Conservation (phyloP, 2,888 invertebrate species). For the Nematopogon swammerdamellus region DNA sequence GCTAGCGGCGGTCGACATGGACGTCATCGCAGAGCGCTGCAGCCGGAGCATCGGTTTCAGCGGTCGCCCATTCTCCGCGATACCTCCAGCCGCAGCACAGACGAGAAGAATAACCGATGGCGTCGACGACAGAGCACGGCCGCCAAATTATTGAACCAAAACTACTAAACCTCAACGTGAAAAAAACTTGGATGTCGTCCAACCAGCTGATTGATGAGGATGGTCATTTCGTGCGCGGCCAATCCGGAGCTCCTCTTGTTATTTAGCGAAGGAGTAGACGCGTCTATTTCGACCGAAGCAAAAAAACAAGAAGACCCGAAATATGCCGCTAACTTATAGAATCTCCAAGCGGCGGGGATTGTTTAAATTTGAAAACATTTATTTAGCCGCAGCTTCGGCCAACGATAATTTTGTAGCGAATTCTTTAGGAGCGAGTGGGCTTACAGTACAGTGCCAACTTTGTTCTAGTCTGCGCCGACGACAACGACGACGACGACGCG, state of each 20-base stretch:
- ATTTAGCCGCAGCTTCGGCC: background rate
- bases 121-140: constrained; percentile 19
- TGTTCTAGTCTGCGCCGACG: too few relatives aligned
- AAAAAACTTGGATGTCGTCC: constrained; percentile 53
- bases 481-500: too few relatives aligned
- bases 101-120: background rate
- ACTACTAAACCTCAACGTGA: constrained; percentile 53
- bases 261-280: constrained; percentile 52
- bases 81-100: background rate
- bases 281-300: constrained; percentile 50
- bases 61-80: background rate
- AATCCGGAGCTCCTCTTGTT: constrained; percentile 55
- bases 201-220: constrained; percentile 58
- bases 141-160: constrained; percentile 44
- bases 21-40: background rate
- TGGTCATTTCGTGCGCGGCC: constrained; percentile 57
- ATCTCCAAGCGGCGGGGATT: background rate
- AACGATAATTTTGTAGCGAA: background rate
- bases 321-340: constrained; percentile 28
- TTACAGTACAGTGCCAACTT: too few relatives aligned
- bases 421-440: background rate
- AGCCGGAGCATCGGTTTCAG: background rate
- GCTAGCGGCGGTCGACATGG: background rate
- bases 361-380: background rate
- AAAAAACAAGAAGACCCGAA: constrained; percentile 46